Evolutionary conservation across 1,140 invertebrate species (phyloP).

Genomic region (Drosophila bifasciata): DNA sequence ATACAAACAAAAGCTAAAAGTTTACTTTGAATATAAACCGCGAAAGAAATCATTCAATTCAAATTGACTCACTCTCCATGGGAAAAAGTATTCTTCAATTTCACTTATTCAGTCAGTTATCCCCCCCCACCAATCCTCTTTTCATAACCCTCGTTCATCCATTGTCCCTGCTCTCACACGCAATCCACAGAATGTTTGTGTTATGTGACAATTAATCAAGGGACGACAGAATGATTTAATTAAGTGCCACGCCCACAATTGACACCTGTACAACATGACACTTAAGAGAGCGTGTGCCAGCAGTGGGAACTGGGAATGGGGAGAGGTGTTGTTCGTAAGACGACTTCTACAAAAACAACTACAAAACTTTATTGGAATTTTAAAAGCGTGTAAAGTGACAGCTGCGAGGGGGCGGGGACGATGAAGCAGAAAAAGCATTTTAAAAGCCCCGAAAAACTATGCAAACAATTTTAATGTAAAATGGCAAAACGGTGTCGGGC

Average conservation of each 20-base stretch:
- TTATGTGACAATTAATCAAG: constrained; percentile 45
- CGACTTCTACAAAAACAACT: constrained; percentile 38
- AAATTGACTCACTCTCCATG: too few relatives aligned
- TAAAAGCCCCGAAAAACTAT: constrained; percentile 63
- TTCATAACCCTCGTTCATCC: neutral
- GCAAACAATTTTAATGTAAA: constrained; percentile 79
- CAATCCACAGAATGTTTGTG: constrained; percentile 24
- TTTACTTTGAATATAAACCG: too few relatives aligned
- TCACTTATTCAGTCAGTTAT: too few relatives aligned
- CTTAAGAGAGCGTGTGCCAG: neutral
- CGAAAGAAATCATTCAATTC: too few relatives aligned
- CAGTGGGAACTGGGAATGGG: neutral
- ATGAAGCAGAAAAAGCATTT: constrained; percentile 19
- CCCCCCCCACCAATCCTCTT: too few relatives aligned
- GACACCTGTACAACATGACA: constrained; percentile 53
- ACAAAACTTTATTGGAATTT: constrained; percentile 38
- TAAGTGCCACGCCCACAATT: constrained; percentile 62
- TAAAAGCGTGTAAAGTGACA: constrained; percentile 39
- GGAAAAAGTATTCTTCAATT: too few relatives aligned
- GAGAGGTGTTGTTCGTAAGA: neutral
- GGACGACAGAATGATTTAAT: constrained; percentile 56
- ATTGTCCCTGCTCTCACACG: constrained; percentile 5
- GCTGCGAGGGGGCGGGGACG: constrained; percentile 42
- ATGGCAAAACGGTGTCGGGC: constrained; percentile 49
- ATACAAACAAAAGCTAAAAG: too few relatives aligned